Evolutionary conservation across 1,140 invertebrate genomes (phyloP), one percentile per base, ranked within the genome.

Genomic region (Pogonomyrmex barbatus): DNA sequence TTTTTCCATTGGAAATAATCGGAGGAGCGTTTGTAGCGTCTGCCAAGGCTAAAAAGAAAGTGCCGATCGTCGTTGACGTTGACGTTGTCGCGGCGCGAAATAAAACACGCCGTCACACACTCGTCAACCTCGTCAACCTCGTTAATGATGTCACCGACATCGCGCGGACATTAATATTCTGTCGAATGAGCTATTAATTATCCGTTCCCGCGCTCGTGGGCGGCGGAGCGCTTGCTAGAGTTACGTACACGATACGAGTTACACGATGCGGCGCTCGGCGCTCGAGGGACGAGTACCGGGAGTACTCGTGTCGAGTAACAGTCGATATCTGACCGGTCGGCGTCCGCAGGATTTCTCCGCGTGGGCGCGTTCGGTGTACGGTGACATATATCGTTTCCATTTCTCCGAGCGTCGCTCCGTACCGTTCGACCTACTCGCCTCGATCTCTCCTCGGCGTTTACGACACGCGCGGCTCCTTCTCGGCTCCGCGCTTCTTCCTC

Each of bases 381-480:
- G 67, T 82, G 79, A 82, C 54, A 14, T 75, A 50, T 73, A 73
- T 73, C 54, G 68, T 82, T 82, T 73, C 67, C 79, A 42, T 62
- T 83, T 83, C 68, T 36, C 30, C 79, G 24, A 12, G 9, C 14
- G 39, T n/a, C 76, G 8, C 39, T 68, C 65, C 65, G 24, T 45
- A 83, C 42, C 54, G 45, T 75, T 75, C 68, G 79, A 83, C 79
- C 79, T 83, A 83, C 68, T 83, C 79, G 79, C 79, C 79, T 83
- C 79, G 67, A 82, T 82, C 68, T 83, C 79, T 83, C 68, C 36
- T 30, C 56, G 67, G 56, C 52, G 24, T 82, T 82, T 39, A 36
- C 65, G 36, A 73, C 68, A 50, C 54, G 52, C 78, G 67, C 30
- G 50, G 2, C 58, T 65, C 8, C 77, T 79, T 52, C 12, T 79